Evolutionary conservation across 2,888 invertebrate genomes (phyloP).

Genomic region (Leptinotarsa tumamoca): DNA sequence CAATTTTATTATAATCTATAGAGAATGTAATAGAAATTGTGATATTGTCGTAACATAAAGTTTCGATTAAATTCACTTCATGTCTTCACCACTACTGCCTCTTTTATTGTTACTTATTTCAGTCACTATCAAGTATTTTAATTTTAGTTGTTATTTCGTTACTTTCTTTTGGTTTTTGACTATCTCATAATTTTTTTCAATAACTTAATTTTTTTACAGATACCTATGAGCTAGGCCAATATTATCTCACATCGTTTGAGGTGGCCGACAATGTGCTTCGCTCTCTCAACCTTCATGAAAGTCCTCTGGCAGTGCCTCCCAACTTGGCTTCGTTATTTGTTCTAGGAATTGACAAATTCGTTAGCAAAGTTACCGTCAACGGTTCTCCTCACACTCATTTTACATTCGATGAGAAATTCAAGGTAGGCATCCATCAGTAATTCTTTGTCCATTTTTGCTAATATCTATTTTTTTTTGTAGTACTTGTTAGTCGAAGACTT

Average conservation of each 20-base stretch:
- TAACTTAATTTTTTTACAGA: slow-evolving; percentile 64
- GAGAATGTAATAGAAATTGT: too few relatives aligned
- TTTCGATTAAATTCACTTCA: too few relatives aligned
- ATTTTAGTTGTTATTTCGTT: neutral
- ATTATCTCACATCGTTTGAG: slow-evolving; percentile 70
- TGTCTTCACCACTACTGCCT: neutral
- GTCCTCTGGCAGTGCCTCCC: slow-evolving; percentile 59
- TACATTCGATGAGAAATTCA: slow-evolving; percentile 60
- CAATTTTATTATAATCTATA: too few relatives aligned
- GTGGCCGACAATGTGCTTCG: slow-evolving; percentile 56
- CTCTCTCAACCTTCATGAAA: slow-evolving; percentile 57
- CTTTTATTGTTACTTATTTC: neutral
- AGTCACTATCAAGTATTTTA: neutral
- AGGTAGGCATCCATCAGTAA: slow-evolving; percentile 54
- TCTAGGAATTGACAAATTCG: slow-evolving; percentile 58
- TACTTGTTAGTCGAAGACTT: slow-evolving; percentile 60
- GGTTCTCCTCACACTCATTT: slow-evolving; percentile 56
- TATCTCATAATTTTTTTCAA: neutral
- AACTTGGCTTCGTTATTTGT: slow-evolving; percentile 62
- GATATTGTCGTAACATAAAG: too few relatives aligned
- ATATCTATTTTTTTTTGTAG: slow-evolving; percentile 54
- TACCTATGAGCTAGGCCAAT: slow-evolving; percentile 72
- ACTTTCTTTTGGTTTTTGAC: neutral
- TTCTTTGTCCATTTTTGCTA: slow-evolving; percentile 10
- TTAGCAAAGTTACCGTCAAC: slow-evolving; percentile 61